Base-by-base conservation (phyloP, 2,888 invertebrate species). In the Thymelicus acteon region DNA sequence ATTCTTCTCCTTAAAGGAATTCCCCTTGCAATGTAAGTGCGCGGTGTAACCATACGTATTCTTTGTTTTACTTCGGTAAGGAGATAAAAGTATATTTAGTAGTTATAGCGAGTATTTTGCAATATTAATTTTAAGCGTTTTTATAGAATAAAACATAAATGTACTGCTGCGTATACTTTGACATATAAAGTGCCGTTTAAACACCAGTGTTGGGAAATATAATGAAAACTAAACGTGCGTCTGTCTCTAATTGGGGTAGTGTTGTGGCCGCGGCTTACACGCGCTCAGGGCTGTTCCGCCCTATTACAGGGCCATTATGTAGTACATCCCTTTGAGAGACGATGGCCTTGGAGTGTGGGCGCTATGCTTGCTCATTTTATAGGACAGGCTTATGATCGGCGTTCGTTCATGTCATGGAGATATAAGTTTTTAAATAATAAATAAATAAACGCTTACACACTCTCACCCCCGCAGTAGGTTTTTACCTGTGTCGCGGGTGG, bases 261-360 rank as follows among this genome's bases (percentile, higher is more conserved):
- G 19, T 15, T 52, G 77, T 76, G 78, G 72, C 74, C 71, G 74
- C 75, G 78, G 75, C 78, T 79, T 80, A 84, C 82, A 79, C 78
- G 79, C 81, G 76, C 80, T 79, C 75, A 72, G 72, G 71, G 75
- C 79, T 77, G 78, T 80, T 82, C 75, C 77, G 79, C 74, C 72
- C 83, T 80, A 82, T 85, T 81, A 84, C 80, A 75, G 78, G 63
- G 71, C 79, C 74, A 80, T 85, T 82, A 82, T 77, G 76, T 24
- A 10, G 15, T 12, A 54, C 74, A 49, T 15, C 60, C 63, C 69
- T 57, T 63, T 58, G 48, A 67, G 60, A 61, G 44, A 60, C 31
- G 31, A 48, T 52, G 58, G 54, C 52, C 61, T 62, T 40, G 39
- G 31, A 13, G 19, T 64, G n/a, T 24, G 69, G 69, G 58, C 48